Evolutionary conservation across 2,797 vertebrate genomes (phyloP).

Genomic region (Cuniculus paca): DNA sequence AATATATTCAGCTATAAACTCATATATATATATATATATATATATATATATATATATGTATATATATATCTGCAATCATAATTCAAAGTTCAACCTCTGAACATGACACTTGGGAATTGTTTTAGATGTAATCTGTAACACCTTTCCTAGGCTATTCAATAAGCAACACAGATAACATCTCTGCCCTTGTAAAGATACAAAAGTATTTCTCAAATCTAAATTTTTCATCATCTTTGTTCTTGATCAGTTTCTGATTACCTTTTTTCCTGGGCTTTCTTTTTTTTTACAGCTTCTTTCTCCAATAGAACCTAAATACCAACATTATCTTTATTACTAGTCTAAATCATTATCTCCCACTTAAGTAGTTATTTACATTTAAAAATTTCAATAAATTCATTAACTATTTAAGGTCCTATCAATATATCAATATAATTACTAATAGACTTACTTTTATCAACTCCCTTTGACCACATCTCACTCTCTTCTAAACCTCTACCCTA

Average conservation of each 20-base stretch:
- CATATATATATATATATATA: no score
- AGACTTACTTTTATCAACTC: background rate
- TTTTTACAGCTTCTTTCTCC: background rate
- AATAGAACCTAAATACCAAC: background rate
- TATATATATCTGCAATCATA: no score
- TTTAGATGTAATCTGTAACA: background rate
- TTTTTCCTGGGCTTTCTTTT: background rate
- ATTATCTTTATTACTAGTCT: background rate
- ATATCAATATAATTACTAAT: background rate
- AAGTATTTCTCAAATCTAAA: background rate
- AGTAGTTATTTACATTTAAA: background rate
- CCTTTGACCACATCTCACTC: background rate
- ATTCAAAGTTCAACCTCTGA: background rate
- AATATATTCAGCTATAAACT: background rate
- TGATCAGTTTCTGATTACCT: background rate
- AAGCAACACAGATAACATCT: background rate
- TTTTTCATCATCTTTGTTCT: background rate
- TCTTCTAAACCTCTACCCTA: background rate
- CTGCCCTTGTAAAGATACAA: background rate
- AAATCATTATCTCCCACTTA: background rate
- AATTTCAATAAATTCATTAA: background rate
- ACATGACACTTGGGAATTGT: background rate
- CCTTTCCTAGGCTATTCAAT: background rate
- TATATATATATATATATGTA: no score
- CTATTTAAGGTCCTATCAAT: rapidly evolving